Evolutionary conservation across 2,888 invertebrate genomes (phyloP).

Genomic region (Heteromyza rotundicornis): DNA sequence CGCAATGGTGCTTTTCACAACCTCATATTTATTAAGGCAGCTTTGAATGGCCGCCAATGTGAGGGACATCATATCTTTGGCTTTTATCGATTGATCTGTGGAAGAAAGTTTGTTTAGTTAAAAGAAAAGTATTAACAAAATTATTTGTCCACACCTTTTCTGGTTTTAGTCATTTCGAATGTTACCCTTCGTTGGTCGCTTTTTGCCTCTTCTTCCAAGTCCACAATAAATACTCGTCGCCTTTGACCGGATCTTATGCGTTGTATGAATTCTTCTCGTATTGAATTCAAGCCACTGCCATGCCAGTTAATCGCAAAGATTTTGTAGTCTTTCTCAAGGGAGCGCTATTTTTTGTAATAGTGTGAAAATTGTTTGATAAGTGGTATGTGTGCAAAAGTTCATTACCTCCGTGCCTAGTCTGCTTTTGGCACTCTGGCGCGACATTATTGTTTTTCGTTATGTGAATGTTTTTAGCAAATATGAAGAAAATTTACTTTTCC

Average conservation of each 20-base stretch:
- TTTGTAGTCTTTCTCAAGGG: conserved; percentile 28
- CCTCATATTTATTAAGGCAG: conserved; percentile 27
- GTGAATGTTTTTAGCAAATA: too few relatives aligned
- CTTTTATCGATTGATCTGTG: too few relatives aligned
- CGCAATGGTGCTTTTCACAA: conserved; percentile 17
- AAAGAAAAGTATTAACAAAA: too few relatives aligned
- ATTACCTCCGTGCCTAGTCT: too few relatives aligned
- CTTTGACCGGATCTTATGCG: conserved; percentile 40
- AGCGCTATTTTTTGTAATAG: neutral
- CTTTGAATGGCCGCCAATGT: conserved; percentile 18
- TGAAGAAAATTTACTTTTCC: too few relatives aligned
- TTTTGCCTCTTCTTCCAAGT: conserved; percentile 37
- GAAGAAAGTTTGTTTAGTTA: too few relatives aligned
- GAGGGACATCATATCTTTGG: conserved; percentile 15
- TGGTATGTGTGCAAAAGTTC: too few relatives aligned
- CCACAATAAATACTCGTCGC: conserved; percentile 42
- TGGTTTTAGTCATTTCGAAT: neutral
- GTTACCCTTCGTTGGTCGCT: too few relatives aligned
- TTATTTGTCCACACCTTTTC: too few relatives aligned
- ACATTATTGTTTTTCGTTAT: too few relatives aligned
- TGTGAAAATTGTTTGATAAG: neutral
- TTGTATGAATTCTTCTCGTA: conserved; percentile 45
- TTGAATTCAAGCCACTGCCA: conserved; percentile 39
- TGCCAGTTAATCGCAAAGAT: conserved; percentile 46
- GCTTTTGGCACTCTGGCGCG: neutral